A percentile compares a stretch with the other conserved stretches of the same genome.
phyloP scores from a whole-genome alignment of 1,140 invertebrate genomes.

The Oedothorax gibbosus region DNA sequence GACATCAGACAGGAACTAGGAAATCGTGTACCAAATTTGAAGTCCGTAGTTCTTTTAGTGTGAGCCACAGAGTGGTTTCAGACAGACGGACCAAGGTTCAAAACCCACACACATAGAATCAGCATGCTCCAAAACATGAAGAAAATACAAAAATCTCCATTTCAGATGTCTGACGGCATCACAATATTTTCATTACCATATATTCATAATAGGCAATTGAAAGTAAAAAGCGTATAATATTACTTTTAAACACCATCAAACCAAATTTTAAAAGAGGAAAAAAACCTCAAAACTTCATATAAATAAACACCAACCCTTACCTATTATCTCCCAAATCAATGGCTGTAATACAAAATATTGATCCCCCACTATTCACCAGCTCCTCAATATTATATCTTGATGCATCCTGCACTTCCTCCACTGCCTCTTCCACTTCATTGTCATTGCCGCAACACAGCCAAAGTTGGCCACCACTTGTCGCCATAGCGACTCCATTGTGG shows the following conservation, averaged over 20 bases:
- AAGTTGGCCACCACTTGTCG: constrained; percentile 79
- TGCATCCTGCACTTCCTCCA: constrained; percentile 9
- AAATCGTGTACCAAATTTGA: too few relatives aligned
- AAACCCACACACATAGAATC: too few relatives aligned
- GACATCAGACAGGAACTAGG: too few relatives aligned
- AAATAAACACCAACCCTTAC: constrained; percentile 36
- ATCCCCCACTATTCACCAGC: constrained; percentile 71
- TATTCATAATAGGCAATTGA: too few relatives aligned
- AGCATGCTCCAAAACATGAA: too few relatives aligned
- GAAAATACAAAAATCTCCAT: too few relatives aligned
- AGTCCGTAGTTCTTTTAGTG: too few relatives aligned
- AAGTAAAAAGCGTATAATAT: too few relatives aligned
- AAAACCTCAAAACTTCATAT: neutral
- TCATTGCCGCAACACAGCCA: constrained; percentile 75
- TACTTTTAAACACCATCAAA: neutral
- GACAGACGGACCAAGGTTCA: too few relatives aligned
- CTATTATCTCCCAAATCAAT: constrained; percentile 60
- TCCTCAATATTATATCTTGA: constrained; percentile 74
- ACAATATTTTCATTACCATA: too few relatives aligned
- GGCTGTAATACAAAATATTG: constrained; percentile 73
- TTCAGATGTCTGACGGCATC: too few relatives aligned
- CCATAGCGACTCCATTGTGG: constrained; percentile 79
- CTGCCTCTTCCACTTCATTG: constrained; percentile 25
- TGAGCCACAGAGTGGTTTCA: too few relatives aligned
- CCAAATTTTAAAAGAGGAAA: neutral